phyloP scores from a whole-genome alignment of 2,113 vertebrate genomes.

The Falcunculus frontatus region DNA sequence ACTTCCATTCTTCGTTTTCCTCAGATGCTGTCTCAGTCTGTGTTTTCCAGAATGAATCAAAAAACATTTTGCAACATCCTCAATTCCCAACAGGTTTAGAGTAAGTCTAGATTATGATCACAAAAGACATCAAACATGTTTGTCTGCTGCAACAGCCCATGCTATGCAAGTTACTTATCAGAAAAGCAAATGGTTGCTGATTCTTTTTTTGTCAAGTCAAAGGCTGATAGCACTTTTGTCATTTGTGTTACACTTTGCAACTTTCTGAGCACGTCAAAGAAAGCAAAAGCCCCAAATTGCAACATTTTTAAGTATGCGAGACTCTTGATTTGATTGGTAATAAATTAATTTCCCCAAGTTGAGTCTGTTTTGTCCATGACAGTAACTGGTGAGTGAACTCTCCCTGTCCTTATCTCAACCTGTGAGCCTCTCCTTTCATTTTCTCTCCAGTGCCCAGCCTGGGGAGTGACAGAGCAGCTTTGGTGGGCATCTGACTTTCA shows the following conservation, averaged over 20 bases:
- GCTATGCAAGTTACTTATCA: background rate
- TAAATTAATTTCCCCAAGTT: background rate
- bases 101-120: background rate
- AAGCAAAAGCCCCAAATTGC: fast-evolving
- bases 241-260: background rate
- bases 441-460: background rate
- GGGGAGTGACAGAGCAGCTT: background rate
- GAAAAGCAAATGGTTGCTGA: background rate
- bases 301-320: background rate
- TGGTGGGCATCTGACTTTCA: background rate
- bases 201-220: background rate
- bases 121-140: background rate
- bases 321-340: background rate
- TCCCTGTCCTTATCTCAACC: background rate
- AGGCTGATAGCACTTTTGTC: background rate
- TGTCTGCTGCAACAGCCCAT: background rate
- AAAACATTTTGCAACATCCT: background rate
- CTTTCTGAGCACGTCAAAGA: background rate
- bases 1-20: background rate
- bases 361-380: background rate
- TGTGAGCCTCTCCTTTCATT: background rate
- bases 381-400: background rate
- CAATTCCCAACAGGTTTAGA: background rate
- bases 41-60: background rate
- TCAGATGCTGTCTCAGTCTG: background rate